Base-by-base conservation (phyloP, 1,140 invertebrate species). In the Neotoxoptera formosana region DNA sequence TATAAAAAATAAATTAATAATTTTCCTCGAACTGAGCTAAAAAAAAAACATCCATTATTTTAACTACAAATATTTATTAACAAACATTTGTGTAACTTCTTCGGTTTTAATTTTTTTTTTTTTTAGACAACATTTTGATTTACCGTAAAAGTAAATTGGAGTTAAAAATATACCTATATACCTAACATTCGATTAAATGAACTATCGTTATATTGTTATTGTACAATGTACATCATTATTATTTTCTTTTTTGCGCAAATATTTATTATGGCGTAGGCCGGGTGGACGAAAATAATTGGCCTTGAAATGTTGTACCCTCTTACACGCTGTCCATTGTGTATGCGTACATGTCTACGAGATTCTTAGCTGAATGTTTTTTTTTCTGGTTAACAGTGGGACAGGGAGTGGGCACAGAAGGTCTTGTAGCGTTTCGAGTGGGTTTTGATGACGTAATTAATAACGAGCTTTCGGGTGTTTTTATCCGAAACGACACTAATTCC, bases 361-460 rank as follows among this genome's bases (percentile, higher is more conserved):
- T 41, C 45, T 20, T 25, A 84, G 45, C 45, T 2, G 25, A 17
- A n/a, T 45, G 23, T n/a, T n/a, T 48, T 87, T 87, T 48, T 47
- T 86, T 87, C 23, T 11, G 36, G 41, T 9, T 14, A 30, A 84
- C 6, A 25, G 81, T 36, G 21, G 25, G 7, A 30, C 0, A n/a
- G 6, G 45, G 45, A 1, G 25, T 7, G 30, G 47, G 17, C 17
- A 21, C 7, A 3, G 47, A 21, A 51, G 86, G n/a, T 51, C 86
- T 51, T 34, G 90, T 91, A 34, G 34, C 41, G 17, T 83, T 51
- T 83, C 91, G 47, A 92, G 91, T 92, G 76, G 91, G 67, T 48
- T 92, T 51, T 51, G 91, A 81, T 83, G 91, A 36, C 67, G 91
- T 83, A 92, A 92, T 92, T 92, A 92, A 92, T 92, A 92, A 92